phyloP scores from a whole-genome alignment of 2,797 vertebrate species.

The Merluccius polli region DNA sequence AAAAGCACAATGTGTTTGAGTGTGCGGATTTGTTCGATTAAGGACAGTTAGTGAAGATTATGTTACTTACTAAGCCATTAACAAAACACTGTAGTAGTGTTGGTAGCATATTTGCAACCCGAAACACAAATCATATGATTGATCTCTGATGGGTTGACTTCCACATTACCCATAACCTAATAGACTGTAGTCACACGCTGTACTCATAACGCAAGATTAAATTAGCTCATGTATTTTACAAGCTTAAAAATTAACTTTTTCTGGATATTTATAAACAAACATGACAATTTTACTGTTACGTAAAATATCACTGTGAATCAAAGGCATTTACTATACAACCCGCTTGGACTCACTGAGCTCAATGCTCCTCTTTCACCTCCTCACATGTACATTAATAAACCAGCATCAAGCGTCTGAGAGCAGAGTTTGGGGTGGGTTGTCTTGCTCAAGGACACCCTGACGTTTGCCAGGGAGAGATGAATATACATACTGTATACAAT shows the following conservation, averaged over 20 bases:
- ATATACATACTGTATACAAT: neutral
- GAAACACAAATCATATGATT: neutral
- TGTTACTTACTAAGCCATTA: neutral
- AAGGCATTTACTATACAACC: neutral
- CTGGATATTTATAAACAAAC: neutral
- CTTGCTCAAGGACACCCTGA: neutral
- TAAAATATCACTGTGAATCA: neutral
- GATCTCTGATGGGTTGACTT: neutral
- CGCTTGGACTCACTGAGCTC: neutral
- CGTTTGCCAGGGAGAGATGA: neutral
- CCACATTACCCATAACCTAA: neutral
- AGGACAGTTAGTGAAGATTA: neutral
- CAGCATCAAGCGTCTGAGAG: neutral
- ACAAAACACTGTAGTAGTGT: neutral
- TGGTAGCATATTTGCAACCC: neutral
- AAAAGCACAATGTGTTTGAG: neutral
- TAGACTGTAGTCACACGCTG: neutral
- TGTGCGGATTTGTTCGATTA: neutral
- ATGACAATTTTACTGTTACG: neutral
- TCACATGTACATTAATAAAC: neutral
- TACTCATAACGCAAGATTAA: neutral
- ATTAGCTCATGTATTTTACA: neutral
- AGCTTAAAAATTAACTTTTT: neutral
- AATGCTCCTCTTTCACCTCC: neutral
- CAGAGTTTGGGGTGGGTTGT: neutral